Conservation (phyloP, 2,113 vertebrate species). For the Apteryx owenii region DNA sequence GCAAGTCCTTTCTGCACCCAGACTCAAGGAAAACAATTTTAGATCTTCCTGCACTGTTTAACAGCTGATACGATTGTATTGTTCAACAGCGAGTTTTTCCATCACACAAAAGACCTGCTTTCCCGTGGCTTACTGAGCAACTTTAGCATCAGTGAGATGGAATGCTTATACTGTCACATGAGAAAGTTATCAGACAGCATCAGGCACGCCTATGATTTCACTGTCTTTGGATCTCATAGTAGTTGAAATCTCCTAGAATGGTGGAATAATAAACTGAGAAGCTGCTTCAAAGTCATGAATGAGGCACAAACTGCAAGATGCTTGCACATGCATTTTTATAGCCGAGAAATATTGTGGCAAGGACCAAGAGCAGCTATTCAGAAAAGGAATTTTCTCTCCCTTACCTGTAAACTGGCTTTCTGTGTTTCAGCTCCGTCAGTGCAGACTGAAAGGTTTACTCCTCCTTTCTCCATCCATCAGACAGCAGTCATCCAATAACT, state of each 20-base stretch:
- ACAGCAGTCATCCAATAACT: conserved; percentile 78
- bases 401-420: conserved; percentile 78
- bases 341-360: background rate
- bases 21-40: conserved; percentile 55
- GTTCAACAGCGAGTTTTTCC: conserved; percentile 72
- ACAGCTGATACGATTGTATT: conserved; percentile 74
- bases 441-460: conserved; percentile 74
- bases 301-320: conserved; percentile 34
- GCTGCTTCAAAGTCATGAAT: conserved; percentile 45
- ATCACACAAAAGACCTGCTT: conserved; percentile 84
- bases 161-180: conserved; percentile 76
- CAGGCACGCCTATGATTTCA: conserved; percentile 78
- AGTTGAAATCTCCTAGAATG: conserved; percentile 64
- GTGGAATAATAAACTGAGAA: conserved; percentile 53
- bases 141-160: conserved; percentile 81
- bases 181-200: conserved; percentile 78
- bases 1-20: conserved; percentile 30
- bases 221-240: conserved; percentile 85
- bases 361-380: conserved; percentile 15
- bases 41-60: conserved; percentile 72
- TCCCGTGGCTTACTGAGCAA: conserved; percentile 81
- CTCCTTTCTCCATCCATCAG: conserved; percentile 73
- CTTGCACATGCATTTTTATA: conserved; percentile 24
- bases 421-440: conserved; percentile 72
- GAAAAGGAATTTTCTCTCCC: conserved; percentile 4